A percentile compares a stretch with the other conserved stretches of the same genome.
Conservation (phyloP, 2,113 vertebrate species). For the Pyrgilauda ruficollis region DNA sequence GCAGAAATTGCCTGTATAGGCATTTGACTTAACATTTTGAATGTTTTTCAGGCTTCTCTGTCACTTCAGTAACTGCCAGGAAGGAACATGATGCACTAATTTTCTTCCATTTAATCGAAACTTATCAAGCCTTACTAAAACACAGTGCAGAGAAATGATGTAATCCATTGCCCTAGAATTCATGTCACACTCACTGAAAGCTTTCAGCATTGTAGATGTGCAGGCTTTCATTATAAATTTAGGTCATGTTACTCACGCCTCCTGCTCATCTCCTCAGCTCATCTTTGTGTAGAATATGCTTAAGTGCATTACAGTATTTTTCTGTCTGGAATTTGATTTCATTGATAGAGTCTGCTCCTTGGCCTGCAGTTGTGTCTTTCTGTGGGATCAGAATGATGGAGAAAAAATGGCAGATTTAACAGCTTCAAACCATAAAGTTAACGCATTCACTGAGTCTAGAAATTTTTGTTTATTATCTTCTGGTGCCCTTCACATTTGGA, state of each 20-base stretch:
- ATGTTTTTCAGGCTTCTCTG: not conserved
- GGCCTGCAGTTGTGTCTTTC: not conserved
- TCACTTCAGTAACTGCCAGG: not conserved
- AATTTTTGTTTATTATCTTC: rapidly evolving
- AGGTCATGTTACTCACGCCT: not conserved
- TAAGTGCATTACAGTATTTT: not conserved
- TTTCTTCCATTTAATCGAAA: not conserved
- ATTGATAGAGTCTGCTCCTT: not conserved
- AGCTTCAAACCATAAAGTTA: not conserved
- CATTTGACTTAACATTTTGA: not conserved
- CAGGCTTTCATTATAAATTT: constrained; percentile 21
- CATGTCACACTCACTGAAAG: not conserved
- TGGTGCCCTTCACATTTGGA: not conserved
- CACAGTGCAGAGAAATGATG: not conserved
- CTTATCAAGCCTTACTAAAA: not conserved
- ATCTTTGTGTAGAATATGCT: not conserved
- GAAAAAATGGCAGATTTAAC: not conserved
- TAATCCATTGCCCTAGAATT: not conserved
- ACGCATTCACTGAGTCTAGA: not conserved
- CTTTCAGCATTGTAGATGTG: not conserved
- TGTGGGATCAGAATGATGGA: not conserved
- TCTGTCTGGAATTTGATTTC: not conserved
- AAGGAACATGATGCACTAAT: not conserved
- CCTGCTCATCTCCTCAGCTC: not conserved
- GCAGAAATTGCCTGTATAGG: rapidly evolving